Conservation (phyloP, 2,113 vertebrate species). For the Tetraodon nigroviridis region DNA sequence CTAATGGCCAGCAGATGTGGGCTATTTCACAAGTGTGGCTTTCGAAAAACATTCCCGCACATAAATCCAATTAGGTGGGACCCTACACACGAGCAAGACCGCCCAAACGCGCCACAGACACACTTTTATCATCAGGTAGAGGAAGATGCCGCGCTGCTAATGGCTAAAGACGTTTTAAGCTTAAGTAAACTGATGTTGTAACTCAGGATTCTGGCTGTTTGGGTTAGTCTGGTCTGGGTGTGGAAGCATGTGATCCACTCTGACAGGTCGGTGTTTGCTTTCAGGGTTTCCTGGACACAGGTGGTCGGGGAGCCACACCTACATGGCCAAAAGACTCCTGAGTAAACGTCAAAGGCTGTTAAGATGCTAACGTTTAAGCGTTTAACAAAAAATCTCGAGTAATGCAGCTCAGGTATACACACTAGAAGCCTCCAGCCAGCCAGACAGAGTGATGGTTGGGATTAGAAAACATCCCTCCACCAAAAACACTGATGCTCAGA, state of each 20-base stretch:
- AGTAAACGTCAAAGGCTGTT: neutral
- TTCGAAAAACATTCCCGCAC: conserved; percentile 74
- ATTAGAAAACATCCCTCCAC: conserved; percentile 1
- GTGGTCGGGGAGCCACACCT: conserved; percentile 2
- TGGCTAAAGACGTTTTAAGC: conserved; percentile 25
- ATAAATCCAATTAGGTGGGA: conserved; percentile 75
- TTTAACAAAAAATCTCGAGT: conserved; percentile 16
- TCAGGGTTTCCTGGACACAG: conserved; percentile 11
- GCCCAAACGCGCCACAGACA: conserved; percentile 37
- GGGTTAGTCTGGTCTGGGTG: conserved; percentile 39
- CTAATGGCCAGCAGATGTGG: conserved; percentile 77
- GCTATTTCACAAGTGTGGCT: conserved; percentile 77
- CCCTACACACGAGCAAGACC: conserved; percentile 49
- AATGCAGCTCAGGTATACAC: conserved; percentile 6
- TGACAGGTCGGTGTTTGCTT: conserved; percentile 17
- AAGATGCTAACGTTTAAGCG: conserved; percentile 16
- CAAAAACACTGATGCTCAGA: conserved; percentile 4
- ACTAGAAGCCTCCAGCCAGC: neutral
- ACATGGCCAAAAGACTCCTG: neutral
- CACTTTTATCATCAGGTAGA: conserved; percentile 50
- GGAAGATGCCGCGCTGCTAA: conserved; percentile 19
- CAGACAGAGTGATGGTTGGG: conserved; percentile 1
- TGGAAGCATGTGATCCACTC: conserved; percentile 13
- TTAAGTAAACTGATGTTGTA: conserved; percentile 40
- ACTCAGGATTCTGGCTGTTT: conserved; percentile 31